These are phyloP conservation scores for Tetropium fuscum DNA, from an alignment of 2,888 invertebrate species.

Conservation along the genomic window DNA sequence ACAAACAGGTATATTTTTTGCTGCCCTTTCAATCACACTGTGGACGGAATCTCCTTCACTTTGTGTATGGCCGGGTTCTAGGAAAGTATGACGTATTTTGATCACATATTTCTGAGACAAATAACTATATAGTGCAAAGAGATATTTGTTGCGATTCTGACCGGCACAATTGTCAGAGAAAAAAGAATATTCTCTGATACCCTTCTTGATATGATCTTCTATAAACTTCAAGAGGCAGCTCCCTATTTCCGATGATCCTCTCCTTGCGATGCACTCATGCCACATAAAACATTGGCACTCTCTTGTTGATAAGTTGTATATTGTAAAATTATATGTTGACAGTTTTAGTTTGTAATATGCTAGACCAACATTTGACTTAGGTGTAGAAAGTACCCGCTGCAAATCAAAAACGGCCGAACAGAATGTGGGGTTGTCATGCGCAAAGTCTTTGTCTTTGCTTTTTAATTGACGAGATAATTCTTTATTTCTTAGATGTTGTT, in stretches of 20 bases:
- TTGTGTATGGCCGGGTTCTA: constrained; percentile 32
- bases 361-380: constrained; percentile 32
- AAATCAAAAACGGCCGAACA: constrained; percentile 32
- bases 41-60: constrained; percentile 22
- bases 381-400: constrained; percentile 6
- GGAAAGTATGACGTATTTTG: constrained; percentile 28
- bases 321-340: constrained; percentile 10
- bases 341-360: constrained; percentile 32
- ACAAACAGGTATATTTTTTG: constrained; percentile 15
- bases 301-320: neutral
- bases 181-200: constrained; percentile 23
- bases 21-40: neutral
- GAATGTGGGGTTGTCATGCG: neutral
- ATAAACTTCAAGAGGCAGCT: constrained; percentile 9
- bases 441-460: constrained; percentile 21
- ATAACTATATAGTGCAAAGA: constrained; percentile 30
- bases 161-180: constrained; percentile 33
- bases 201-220: too few species aligned
- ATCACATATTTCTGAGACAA: constrained; percentile 23
- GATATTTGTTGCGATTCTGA: constrained; percentile 31
- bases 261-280: constrained; percentile 4
- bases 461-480: constrained; percentile 43
- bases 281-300: constrained; percentile 6
- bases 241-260: constrained; percentile 13
- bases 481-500: constrained; percentile 43